Conservation (phyloP, 1,140 invertebrate species). For the Zaprionus taronus region DNA sequence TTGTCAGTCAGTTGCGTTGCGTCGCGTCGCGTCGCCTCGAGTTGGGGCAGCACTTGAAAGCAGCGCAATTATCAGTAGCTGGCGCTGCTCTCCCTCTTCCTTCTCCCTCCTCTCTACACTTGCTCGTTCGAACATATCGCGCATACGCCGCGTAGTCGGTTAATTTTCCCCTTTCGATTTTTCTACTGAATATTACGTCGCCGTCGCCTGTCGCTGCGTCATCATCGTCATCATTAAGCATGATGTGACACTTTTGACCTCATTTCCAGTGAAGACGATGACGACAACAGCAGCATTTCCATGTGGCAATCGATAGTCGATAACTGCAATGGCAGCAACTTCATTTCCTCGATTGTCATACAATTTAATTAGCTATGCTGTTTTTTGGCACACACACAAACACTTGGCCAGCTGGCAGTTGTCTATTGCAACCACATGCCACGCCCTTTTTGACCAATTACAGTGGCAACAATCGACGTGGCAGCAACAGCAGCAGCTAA, state of each 20-base stretch:
- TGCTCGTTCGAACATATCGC: conserved; percentile 39
- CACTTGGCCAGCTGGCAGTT: conserved; percentile 26
- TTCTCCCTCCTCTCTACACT: not conserved
- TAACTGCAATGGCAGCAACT: conserved; percentile 7
- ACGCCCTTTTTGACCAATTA: conserved; percentile 8
- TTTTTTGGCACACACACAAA: not conserved
- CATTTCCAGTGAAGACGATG: conserved; percentile 50
- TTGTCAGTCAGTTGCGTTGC: conserved; percentile 62
- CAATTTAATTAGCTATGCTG: conserved; percentile 40
- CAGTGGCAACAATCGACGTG: conserved; percentile 24
- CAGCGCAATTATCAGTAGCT: conserved; percentile 77
- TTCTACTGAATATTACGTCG: conserved; percentile 43
- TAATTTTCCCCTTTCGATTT: conserved; percentile 72
- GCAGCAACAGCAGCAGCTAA: conserved; percentile 38
- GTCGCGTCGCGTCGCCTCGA: conserved; percentile 32
- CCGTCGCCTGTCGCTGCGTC: conserved; percentile 47
- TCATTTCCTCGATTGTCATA: conserved; percentile 19
- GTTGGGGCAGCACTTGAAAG: conserved; percentile 71
- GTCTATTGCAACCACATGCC: not conserved
- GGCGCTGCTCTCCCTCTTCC: conserved; percentile 19
- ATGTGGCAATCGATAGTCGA: conserved; percentile 1
- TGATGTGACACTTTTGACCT: conserved; percentile 84
- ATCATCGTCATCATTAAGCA: conserved; percentile 78
- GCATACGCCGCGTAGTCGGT: conserved; percentile 74
- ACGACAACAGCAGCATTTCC: conserved; percentile 9